A percentile compares a stretch with the other conserved stretches of the same genome.
Conservation (phyloP, 2,113 vertebrate species). For the Chloroceryle aenea region DNA sequence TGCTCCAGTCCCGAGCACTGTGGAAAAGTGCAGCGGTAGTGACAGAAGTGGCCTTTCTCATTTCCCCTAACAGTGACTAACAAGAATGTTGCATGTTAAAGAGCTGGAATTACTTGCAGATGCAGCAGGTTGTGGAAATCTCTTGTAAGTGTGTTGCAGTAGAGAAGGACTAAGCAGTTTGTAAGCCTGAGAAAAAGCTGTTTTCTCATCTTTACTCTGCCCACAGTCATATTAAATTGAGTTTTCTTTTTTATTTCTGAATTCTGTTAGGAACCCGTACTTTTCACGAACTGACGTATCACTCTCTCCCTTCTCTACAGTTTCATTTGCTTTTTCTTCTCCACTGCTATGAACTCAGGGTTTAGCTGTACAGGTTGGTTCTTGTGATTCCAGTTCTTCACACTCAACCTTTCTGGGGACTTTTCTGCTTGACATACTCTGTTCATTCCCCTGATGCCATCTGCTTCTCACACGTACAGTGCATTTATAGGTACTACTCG, state of each 20-base stretch:
- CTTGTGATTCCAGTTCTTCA: not conserved
- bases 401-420: rapidly evolving
- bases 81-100: not conserved
- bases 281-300: not conserved
- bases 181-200: not conserved
- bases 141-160: not conserved
- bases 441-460: not conserved
- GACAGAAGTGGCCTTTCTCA: not conserved
- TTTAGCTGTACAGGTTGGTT: not conserved
- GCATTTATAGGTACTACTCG: not conserved
- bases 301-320: not conserved
- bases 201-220: not conserved
- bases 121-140: not conserved
- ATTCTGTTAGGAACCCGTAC: not conserved
- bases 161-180: not conserved
- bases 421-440: not conserved
- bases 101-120: conserved; percentile 8
- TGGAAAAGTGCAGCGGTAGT: not conserved
- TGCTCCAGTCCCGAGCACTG: not conserved
- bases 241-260: not conserved
- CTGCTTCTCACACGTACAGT: not conserved
- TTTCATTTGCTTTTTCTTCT: not conserved
- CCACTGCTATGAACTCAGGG: not conserved
- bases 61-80: not conserved
- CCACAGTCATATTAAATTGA: not conserved